Percentiles rank a stretch among this genome's conserved stretches.
These are phyloP conservation scores for Machimus rusticus DNA, from an alignment of 2,888 invertebrate genomes.

Conservation along the genomic window DNA sequence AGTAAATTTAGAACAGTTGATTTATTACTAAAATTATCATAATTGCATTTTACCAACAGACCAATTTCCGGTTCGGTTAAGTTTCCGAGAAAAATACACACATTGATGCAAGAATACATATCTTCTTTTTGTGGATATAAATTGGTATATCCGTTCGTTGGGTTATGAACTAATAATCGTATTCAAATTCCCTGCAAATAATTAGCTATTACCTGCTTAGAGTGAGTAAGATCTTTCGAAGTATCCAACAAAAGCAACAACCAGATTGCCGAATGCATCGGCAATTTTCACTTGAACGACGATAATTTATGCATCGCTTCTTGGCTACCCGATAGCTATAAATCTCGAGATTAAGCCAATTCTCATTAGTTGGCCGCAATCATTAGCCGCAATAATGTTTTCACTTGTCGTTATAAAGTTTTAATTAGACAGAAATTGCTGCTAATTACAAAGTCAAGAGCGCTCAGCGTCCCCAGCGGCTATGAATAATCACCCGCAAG, in stretches of 20 bases:
- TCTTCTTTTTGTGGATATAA: background rate
- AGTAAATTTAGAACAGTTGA: too few relatives aligned
- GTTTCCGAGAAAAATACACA: background rate
- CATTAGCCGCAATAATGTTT: slow-evolving; percentile 1
- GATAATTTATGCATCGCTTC: background rate
- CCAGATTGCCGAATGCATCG: background rate
- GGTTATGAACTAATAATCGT: background rate
- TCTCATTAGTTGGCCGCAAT: background rate
- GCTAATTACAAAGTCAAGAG: background rate
- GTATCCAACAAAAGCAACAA: background rate
- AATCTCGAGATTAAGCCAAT: background rate
- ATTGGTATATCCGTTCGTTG: background rate
- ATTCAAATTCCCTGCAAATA: background rate
- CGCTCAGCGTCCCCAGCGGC: background rate
- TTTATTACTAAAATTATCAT: too few relatives aligned
- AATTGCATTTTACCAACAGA: too few relatives aligned
- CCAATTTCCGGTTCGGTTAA: background rate
- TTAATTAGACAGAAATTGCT: slow-evolving; percentile 19
- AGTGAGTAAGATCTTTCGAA: background rate
- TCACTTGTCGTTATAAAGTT: slow-evolving; percentile 10
- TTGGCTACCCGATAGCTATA: background rate
- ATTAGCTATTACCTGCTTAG: background rate
- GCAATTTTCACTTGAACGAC: background rate
- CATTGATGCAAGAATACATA: background rate
- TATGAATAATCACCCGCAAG: background rate